Evolutionary conservation across 2,113 vertebrate species (phyloP).

Genomic region (Zosterops hypoxanthus): DNA sequence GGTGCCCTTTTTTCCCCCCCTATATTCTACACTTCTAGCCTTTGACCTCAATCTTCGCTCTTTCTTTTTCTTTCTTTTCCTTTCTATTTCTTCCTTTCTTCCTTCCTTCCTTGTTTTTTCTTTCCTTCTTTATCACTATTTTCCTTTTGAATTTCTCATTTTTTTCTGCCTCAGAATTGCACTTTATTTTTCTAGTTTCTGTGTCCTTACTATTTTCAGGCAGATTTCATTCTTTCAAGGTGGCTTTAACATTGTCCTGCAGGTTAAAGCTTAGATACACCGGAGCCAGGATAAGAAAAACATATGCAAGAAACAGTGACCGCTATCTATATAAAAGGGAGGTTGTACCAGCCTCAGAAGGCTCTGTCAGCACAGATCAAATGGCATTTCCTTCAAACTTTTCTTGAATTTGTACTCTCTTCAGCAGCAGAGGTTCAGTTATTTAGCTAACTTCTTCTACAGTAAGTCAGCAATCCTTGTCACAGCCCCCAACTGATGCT

Average conservation of each 20-base stretch:
- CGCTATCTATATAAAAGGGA: neutral
- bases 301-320: neutral
- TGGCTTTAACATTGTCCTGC: neutral
- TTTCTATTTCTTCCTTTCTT: neutral
- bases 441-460: neutral
- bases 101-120: rapidly evolving
- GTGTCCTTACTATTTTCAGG: neutral
- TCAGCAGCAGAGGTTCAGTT: neutral
- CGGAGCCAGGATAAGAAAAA: neutral
- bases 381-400: neutral
- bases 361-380: neutral
- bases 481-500: neutral
- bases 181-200: neutral
- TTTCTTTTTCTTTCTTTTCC: neutral
- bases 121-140: rapidly evolving
- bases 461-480: neutral
- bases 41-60: neutral
- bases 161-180: neutral
- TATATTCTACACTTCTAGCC: neutral
- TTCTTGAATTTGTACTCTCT: neutral
- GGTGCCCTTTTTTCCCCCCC: rapidly evolving
- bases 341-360: neutral
- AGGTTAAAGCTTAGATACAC: neutral
- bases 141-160: neutral
- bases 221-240: neutral